Conservation (phyloP, 2,797 vertebrate genomes). For the Megaceryle alcyon region DNA sequence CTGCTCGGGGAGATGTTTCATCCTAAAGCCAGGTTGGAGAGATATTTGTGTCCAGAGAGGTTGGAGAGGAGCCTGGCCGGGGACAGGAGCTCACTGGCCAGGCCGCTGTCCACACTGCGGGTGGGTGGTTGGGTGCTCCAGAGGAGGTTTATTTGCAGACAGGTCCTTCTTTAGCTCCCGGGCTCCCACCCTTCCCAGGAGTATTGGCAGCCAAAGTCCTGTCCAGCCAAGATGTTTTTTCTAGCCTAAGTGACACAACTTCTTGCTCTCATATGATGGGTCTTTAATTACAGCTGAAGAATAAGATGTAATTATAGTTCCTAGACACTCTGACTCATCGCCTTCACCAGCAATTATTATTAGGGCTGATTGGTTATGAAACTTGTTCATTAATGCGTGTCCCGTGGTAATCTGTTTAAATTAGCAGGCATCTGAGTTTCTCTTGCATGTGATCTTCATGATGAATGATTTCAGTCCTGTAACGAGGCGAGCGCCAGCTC, state of each 20-base stretch:
- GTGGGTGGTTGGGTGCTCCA: accelerated
- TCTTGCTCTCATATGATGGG: neutral
- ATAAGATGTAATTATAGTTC: neutral
- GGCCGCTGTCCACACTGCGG: accelerated
- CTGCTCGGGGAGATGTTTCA: neutral
- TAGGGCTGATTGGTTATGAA: constrained; percentile 55
- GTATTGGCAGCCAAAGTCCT: neutral
- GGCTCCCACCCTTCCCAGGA: neutral
- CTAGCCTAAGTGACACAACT: neutral
- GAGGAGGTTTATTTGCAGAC: neutral
- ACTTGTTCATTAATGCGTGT: constrained; percentile 26
- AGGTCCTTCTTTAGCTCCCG: accelerated
- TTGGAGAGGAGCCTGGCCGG: neutral
- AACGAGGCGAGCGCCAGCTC: accelerated
- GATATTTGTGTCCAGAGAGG: neutral
- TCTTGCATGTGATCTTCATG: neutral
- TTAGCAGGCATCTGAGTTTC: constrained; percentile 18
- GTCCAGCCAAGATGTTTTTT: accelerated
- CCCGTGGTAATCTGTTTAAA: constrained; percentile 36
- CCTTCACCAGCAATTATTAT: constrained; percentile 31
- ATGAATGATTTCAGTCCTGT: neutral
- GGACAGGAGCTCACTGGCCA: accelerated
- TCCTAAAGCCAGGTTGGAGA: neutral
- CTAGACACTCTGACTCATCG: constrained; percentile 47
- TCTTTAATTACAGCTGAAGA: constrained; percentile 5